These are phyloP conservation scores for Halictus rubicundus DNA, from an alignment of 1,140 invertebrate species.

Conservation along the genomic window DNA sequence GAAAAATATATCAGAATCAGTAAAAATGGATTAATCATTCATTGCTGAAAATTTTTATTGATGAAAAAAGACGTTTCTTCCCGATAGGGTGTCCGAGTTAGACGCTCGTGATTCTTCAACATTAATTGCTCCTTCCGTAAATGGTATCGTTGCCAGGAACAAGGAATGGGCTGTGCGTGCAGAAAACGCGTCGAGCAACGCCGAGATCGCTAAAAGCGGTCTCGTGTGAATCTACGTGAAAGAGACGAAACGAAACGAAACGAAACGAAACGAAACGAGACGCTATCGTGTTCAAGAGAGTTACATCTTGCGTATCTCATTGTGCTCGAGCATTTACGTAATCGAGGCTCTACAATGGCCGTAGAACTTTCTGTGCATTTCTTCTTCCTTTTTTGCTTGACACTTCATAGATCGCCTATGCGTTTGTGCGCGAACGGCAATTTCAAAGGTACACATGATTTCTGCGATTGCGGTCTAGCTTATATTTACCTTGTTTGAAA, in stretches of 20 bases:
- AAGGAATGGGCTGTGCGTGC: conserved; percentile 14
- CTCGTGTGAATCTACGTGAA: conserved; percentile 12
- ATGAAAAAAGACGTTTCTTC: not conserved
- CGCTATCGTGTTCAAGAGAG: conserved; percentile 16
- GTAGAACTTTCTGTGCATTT: conserved; percentile 29
- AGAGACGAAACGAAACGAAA: not conserved
- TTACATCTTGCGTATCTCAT: conserved; percentile 38
- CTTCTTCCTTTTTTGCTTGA: conserved; percentile 34
- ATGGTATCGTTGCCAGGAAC: not conserved
- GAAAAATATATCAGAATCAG: too few species aligned
- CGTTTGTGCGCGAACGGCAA: too few species aligned
- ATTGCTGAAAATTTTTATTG: not conserved
- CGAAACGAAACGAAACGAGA: conserved; percentile 1
- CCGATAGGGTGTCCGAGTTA: not conserved
- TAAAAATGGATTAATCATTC: too few species aligned
- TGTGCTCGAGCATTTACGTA: conserved; percentile 45
- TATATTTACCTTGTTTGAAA: too few species aligned
- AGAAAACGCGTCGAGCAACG: conserved; percentile 26
- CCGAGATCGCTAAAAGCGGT: conserved; percentile 26
- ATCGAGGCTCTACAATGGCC: conserved; percentile 32
- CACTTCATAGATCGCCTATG: too few species aligned
- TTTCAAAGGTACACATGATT: too few species aligned
- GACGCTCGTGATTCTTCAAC: not conserved
- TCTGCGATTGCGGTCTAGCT: too few species aligned
- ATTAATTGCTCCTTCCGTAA: not conserved